Percentiles rank a stretch among this genome's conserved stretches.
Conservation (phyloP, 2,797 vertebrate genomes). For the Stomatorhinus walkeri region DNA sequence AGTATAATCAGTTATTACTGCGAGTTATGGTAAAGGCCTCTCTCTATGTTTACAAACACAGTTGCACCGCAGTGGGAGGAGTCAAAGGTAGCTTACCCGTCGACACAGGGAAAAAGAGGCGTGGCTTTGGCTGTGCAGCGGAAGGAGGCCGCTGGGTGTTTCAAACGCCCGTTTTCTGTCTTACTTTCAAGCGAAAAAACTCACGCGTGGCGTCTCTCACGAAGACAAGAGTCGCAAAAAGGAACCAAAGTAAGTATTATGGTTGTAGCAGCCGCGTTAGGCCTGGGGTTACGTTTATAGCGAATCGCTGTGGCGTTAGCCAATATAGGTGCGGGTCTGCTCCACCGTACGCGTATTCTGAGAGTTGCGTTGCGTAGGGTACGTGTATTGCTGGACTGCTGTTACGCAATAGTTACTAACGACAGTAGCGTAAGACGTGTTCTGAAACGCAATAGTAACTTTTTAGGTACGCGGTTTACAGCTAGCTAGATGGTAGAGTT, state of each 20-base stretch:
- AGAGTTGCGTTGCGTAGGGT: background rate
- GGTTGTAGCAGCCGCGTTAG: background rate
- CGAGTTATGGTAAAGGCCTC: background rate
- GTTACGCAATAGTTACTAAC: background rate
- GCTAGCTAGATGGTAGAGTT: background rate
- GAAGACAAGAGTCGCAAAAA: background rate
- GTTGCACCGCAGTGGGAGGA: slow-evolving; percentile 16
- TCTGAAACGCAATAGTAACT: background rate
- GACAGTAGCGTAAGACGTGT: background rate
- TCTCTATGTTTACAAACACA: slow-evolving; percentile 13
- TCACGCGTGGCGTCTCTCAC: background rate
- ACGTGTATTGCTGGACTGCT: background rate
- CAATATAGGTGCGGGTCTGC: background rate
- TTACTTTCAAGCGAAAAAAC: background rate
- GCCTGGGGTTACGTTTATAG: background rate
- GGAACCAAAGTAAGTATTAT: slow-evolving; percentile 21
- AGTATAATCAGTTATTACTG: background rate
- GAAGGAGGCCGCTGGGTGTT: background rate
- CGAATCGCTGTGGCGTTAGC: background rate
- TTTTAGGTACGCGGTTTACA: background rate
- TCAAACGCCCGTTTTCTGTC: background rate
- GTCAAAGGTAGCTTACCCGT: background rate
- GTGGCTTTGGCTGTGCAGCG: background rate
- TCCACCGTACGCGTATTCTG: slow-evolving; percentile 3
- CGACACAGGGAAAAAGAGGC: slow-evolving; percentile 11